Evolutionary conservation across 2,888 invertebrate species (phyloP).

Genomic region (Acanthopleura granulata): DNA sequence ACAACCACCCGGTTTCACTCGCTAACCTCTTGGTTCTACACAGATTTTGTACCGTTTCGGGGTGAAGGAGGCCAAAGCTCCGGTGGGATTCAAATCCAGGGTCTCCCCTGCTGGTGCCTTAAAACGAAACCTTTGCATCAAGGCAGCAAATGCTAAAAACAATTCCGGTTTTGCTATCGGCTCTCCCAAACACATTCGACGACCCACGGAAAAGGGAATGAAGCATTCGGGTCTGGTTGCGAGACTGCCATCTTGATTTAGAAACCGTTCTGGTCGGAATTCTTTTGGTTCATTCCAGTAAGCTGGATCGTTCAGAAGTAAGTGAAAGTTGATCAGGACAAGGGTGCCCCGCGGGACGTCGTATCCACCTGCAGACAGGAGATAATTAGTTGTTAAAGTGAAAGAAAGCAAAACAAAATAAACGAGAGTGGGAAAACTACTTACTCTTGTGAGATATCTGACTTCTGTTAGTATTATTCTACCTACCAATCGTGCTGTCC

Average conservation of each 20-base stretch:
- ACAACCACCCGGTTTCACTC: too few relatives aligned
- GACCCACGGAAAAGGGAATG: slow-evolving; percentile 56
- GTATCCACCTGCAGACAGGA: slow-evolving; percentile 36
- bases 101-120: slow-evolving; percentile 31
- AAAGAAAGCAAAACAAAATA: too few relatives aligned
- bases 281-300: slow-evolving; percentile 45
- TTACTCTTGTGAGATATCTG: too few relatives aligned
- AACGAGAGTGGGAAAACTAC: too few relatives aligned
- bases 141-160: slow-evolving; percentile 38
- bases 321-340: slow-evolving; percentile 48
- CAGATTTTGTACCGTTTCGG: too few relatives aligned
- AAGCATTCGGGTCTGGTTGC: slow-evolving; percentile 45
- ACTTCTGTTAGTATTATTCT: too few relatives aligned
- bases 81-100: too few relatives aligned
- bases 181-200: slow-evolving; percentile 55
- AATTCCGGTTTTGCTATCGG: slow-evolving; percentile 51
- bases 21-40: too few relatives aligned
- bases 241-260: slow-evolving; percentile 48
- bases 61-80: too few relatives aligned
- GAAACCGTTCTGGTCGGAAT: slow-evolving; percentile 53
- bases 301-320: slow-evolving; percentile 45
- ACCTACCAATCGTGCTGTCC: slow-evolving; percentile 45
- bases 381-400: too few relatives aligned
- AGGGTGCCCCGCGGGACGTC: slow-evolving; percentile 46
- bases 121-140: slow-evolving; percentile 41